Conservation (phyloP, 2,113 vertebrate genomes). For the Choloepus hoffmanni region DNA sequence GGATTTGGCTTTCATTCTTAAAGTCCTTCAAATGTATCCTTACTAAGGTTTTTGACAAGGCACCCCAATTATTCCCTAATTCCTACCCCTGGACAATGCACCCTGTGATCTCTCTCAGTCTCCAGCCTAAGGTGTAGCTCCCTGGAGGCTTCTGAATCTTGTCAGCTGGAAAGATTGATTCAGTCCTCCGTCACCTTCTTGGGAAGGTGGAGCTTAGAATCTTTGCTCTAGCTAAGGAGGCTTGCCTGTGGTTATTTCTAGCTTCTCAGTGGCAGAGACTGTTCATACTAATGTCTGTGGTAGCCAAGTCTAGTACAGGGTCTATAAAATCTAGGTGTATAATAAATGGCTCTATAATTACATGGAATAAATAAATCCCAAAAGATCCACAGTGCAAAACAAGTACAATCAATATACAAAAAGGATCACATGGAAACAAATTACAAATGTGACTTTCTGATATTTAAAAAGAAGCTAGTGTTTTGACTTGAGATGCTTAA, state of each 20-base stretch:
- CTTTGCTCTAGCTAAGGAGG: background rate
- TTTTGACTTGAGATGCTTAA: conserved; percentile 3
- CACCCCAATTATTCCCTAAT: background rate
- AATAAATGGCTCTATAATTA: background rate
- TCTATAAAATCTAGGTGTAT: background rate
- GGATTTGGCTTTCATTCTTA: background rate
- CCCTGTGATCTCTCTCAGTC: background rate
- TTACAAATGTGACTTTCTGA: background rate
- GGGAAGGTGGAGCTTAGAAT: background rate
- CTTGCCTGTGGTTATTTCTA: background rate
- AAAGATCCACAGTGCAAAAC: conserved; percentile 15
- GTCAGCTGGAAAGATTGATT: background rate
- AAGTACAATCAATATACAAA: background rate
- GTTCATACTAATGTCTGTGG: background rate
- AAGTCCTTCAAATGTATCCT: background rate
- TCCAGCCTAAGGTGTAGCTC: background rate
- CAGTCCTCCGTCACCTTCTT: background rate
- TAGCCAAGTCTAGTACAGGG: background rate
- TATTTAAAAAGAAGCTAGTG: conserved; percentile 27
- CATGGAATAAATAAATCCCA: background rate
- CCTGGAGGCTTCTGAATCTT: background rate
- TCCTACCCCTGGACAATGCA: background rate
- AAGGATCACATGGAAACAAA: background rate
- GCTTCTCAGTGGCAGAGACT: background rate
- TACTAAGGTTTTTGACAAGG: background rate